Conservation (phyloP, 1,140 invertebrate genomes). For the Daktulosphaira vitifoliae region DNA sequence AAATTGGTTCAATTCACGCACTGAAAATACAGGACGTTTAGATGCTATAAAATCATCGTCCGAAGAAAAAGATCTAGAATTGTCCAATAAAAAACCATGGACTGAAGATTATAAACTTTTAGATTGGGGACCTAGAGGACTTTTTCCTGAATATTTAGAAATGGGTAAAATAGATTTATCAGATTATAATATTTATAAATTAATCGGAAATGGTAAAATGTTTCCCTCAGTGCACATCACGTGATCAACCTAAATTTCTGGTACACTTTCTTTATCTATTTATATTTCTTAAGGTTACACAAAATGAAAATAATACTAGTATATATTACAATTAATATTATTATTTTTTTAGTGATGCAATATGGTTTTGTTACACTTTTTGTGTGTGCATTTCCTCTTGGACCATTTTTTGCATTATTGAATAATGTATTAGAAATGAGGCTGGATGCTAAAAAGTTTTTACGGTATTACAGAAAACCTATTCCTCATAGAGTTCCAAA, state of each 20-base stretch:
- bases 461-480: constrained; percentile 72
- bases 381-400: constrained; percentile 80
- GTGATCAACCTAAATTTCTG: neutral
- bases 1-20: constrained; percentile 34
- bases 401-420: constrained; percentile 75
- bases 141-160: constrained; percentile 95
- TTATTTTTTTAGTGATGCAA: constrained; percentile 60
- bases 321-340: neutral
- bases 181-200: neutral
- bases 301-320: neutral
- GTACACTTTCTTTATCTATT: neutral
- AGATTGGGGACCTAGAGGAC: constrained; percentile 77
- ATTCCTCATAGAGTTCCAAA: constrained; percentile 74
- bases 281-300: constrained; percentile 3
- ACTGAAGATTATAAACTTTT: constrained; percentile 84
- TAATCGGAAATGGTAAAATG: neutral
- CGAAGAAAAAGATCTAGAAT: constrained; percentile 40
- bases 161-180: constrained; percentile 73
- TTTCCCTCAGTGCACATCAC: neutral
- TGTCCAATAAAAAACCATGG: constrained; percentile 57
- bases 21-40: constrained; percentile 41
- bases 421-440: constrained; percentile 87
- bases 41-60: constrained; percentile 39
- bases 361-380: constrained; percentile 88
- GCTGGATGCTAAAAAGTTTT: constrained; percentile 75